Evolutionary conservation across 2,113 vertebrate genomes (phyloP), one percentile per base, ranked within the genome.

Genomic region (Podarcis raffonei): DNA sequence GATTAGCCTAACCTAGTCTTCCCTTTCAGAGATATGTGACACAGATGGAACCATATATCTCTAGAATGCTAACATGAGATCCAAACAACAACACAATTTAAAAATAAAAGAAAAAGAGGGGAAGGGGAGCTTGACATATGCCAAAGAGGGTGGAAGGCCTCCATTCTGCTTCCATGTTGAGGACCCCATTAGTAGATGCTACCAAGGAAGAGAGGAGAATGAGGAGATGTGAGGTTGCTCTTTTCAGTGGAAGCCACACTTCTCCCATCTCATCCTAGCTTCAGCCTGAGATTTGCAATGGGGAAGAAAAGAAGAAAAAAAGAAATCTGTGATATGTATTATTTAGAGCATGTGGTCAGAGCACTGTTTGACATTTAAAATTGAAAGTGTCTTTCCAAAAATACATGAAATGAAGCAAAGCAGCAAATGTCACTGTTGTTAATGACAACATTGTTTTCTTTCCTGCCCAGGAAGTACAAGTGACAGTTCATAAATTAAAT

Each of bases 341-440:
- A 72, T 72, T 72, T 57, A 84, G n/a, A 18, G 30, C 23, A 65
- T 62, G 4, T 8, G 69, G 71, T 6, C 12, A 30, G 37, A 53
- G 59, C 42, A 57, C 11, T 35, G 30, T 74, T 59, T 35, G 18
- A 9, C n/a, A 85, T 62, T 85, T 35, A 76, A 75, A 85, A 76
- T n/a, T 27, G 7, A 85, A 65, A 76, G 32, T 75, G 11, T 35
- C 22, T 74, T 35, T n/a, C 39, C 30, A 35, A 59, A 72, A 83
- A 82, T 62, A 83, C 2, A 42, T 42, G 30, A 57, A 72, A 72
- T 57, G 68, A 84, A 84, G 20, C 11, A 59, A 85, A 75, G 3
- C 22, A 59, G 57, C n/a, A 85, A 85, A 85, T 76, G 72, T 85
- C 48, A 85, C 20, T 76, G 71, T n/a, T 62, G 84, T 39, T 62